A percentile compares a stretch with the other conserved stretches of the same genome.
Evolutionary conservation across 2,797 vertebrate species (phyloP).

Genomic region (Labroides dimidiatus): DNA sequence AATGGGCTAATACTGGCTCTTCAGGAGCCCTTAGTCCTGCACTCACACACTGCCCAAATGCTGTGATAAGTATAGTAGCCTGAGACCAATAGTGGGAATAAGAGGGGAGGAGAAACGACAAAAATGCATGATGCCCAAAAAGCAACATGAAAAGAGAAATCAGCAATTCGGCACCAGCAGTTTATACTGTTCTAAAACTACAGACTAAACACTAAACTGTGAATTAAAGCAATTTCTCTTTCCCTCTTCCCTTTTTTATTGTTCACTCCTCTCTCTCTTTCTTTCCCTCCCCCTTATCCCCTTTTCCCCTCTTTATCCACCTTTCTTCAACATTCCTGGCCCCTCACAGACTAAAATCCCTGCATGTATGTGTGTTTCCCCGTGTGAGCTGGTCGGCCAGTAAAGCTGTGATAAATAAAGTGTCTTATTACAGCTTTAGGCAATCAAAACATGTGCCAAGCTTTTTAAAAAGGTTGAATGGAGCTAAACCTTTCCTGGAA

Average conservation of each 20-base stretch:
- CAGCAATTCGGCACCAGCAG: conserved; percentile 14
- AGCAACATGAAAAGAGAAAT: not conserved
- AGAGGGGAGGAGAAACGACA: not conserved
- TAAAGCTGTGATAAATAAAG: conserved; percentile 44
- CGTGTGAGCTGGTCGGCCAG: conserved; percentile 7
- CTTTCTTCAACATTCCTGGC: conserved; percentile 65
- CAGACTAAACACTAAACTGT: conserved; percentile 30
- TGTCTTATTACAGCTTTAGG: conserved; percentile 39
- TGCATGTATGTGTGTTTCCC: conserved; percentile 9
- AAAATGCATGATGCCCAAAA: conserved; percentile 1
- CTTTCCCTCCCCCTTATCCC: conserved; percentile 16
- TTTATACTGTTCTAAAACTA: conserved; percentile 20
- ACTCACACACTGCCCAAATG: not conserved
- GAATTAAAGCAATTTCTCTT: conserved; percentile 27
- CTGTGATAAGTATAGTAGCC: not conserved
- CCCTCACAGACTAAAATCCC: conserved; percentile 49
- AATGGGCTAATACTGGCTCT: conserved; percentile 14
- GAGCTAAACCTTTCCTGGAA: conserved; percentile 38
- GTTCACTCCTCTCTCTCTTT: conserved; percentile 30
- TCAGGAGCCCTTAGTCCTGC: conserved; percentile 1
- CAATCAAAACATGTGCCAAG: conserved; percentile 16
- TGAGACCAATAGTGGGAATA: not conserved
- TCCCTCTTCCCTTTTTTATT: conserved; percentile 18
- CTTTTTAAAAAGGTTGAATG: conserved; percentile 14
- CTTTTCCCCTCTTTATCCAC: conserved; percentile 51